phyloP scores from a whole-genome alignment of 2,797 vertebrate species.

The Fistularia commersonii region DNA sequence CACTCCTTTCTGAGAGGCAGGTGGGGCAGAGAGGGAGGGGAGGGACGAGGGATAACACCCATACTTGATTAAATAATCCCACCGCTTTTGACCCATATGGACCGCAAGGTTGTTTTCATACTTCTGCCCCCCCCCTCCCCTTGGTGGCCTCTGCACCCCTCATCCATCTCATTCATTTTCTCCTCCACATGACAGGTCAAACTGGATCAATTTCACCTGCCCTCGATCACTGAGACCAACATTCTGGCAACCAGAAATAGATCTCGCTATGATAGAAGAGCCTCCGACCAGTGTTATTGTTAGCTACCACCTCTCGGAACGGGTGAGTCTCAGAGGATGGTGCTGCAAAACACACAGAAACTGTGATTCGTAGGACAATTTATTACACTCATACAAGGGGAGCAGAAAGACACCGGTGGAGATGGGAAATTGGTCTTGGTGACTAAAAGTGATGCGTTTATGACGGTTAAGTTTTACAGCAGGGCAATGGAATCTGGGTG shows the following conservation, averaged over 20 bases:
- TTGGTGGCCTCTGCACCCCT: constrained; percentile 41
- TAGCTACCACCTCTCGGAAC: constrained; percentile 19
- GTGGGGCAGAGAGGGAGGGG: constrained; percentile 50
- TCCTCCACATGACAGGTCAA: constrained; percentile 67
- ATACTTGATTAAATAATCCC: constrained; percentile 64
- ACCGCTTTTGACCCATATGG: constrained; percentile 66
- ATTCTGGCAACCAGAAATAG: constrained; percentile 72
- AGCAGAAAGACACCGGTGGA: background rate
- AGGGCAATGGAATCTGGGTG: too few relatives aligned
- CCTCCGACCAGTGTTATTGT: constrained; percentile 31
- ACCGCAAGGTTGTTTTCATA: constrained; percentile 58
- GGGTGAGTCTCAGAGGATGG: constrained; percentile 9
- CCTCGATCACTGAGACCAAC: constrained; percentile 59
- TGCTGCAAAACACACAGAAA: constrained; percentile 4
- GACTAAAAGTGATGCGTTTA: constrained; percentile 4
- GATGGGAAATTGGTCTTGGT: constrained; percentile 17
- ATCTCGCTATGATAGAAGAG: constrained; percentile 50
- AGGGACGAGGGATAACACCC: constrained; percentile 36
- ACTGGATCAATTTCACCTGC: constrained; percentile 71
- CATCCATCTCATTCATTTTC: constrained; percentile 61
- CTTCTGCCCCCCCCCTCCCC: constrained; percentile 24
- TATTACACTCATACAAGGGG: background rate
- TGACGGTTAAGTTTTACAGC: too few relatives aligned
- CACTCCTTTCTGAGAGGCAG: constrained; percentile 72
- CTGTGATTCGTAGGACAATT: constrained; percentile 8